These are phyloP conservation scores for Sardinella longiceps DNA, from an alignment of 2,797 vertebrate species.

Conservation along the genomic window DNA sequence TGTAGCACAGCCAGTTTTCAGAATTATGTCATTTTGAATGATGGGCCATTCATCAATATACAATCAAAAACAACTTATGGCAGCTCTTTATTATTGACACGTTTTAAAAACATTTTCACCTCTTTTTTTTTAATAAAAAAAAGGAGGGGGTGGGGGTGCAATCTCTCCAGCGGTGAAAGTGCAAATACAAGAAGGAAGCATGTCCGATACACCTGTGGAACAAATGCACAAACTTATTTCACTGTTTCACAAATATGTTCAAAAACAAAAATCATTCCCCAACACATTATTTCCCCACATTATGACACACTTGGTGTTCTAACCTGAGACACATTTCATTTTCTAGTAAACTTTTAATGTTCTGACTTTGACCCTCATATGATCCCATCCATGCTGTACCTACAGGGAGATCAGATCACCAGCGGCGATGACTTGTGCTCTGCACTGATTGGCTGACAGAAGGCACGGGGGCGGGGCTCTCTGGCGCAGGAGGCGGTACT, in stretches of 20 bases:
- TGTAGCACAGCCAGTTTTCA: not conserved
- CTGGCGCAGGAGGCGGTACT: constrained; percentile 41
- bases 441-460: constrained; percentile 35
- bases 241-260: not conserved
- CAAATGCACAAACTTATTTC: not conserved
- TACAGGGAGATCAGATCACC: constrained; percentile 34
- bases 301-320: too few species aligned
- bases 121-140: not conserved
- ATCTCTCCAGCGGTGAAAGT: not conserved
- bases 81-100: not conserved
- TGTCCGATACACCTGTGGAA: not conserved
- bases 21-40: not conserved
- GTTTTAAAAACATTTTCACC: not conserved
- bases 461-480: not conserved
- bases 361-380: too few species aligned
- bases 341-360: too few species aligned
- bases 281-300: too few species aligned
- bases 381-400: not conserved
- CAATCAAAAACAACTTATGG: not conserved
- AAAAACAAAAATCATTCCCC: not conserved
- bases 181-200: not conserved
- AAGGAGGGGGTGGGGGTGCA: not conserved
- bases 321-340: too few species aligned
- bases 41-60: not conserved
- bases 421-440: constrained; percentile 55